phyloP scores from a whole-genome alignment of 2,113 vertebrate species.

The Cricetomys ansorgei region DNA sequence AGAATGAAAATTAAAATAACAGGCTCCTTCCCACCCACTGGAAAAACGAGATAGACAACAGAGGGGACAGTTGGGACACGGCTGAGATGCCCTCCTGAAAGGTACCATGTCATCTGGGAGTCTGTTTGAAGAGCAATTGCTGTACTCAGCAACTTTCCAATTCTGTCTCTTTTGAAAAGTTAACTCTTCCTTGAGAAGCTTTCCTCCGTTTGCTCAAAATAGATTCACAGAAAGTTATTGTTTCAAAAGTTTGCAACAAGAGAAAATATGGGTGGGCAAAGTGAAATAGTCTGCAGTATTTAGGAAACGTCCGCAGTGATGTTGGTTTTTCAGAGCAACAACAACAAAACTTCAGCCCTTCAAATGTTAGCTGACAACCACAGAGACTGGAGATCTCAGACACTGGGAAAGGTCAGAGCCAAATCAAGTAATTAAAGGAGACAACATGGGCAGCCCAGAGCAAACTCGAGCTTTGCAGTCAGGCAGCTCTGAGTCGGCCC shows the following conservation, averaged over 20 bases:
- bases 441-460: not conserved
- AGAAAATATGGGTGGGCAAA: not conserved
- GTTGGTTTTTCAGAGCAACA: slow-evolving; percentile 39
- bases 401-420: not conserved
- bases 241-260: not conserved
- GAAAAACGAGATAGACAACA: not conserved
- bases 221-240: not conserved
- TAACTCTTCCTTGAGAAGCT: slow-evolving; percentile 1
- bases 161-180: not conserved
- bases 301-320: not conserved
- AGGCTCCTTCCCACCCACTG: not conserved
- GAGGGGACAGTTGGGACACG: not conserved
- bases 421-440: slow-evolving; percentile 18
- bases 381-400: not conserved
- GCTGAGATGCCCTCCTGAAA: not conserved
- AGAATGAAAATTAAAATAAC: not conserved
- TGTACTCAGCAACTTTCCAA: not conserved
- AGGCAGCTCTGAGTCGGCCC: not conserved
- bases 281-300: not conserved
- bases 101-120: no score
- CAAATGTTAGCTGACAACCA: slow-evolving; percentile 17
- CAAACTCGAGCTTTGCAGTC: slow-evolving; percentile 21
- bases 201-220: not conserved
- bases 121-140: not conserved
- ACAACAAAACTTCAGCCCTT: not conserved